phyloP scores from a whole-genome alignment of 1,140 invertebrate species.

The Ceratoteleas bidentatus region DNA sequence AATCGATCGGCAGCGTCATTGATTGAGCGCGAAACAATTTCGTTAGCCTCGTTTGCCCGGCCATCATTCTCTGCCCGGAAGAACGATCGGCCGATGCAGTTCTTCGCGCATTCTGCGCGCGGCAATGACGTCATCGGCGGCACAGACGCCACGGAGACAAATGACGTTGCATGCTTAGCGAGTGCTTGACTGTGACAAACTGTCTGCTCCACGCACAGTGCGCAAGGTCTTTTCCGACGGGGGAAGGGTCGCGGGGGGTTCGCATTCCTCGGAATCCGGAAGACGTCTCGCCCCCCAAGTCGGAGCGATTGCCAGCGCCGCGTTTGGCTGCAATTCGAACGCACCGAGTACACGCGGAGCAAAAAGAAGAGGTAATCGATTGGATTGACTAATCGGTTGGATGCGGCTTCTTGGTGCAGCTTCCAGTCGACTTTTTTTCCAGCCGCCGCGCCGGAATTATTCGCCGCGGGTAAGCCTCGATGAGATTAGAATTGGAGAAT shows the following conservation, averaged over 20 bases:
- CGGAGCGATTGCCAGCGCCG: constrained; percentile 16
- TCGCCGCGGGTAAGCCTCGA: constrained; percentile 26
- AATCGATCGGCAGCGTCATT: constrained; percentile 42
- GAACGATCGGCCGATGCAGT: constrained; percentile 26
- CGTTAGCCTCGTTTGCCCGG: constrained; percentile 51
- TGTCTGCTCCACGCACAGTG: constrained; percentile 64
- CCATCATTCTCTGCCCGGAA: constrained; percentile 47
- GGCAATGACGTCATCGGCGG: constrained; percentile 48
- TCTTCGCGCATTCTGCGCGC: constrained; percentile 71
- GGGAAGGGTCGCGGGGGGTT: constrained; percentile 26
- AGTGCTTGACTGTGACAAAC: constrained; percentile 80
- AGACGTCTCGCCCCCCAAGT: constrained; percentile 36
- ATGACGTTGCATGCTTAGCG: constrained; percentile 78
- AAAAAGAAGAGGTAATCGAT: constrained; percentile 57
- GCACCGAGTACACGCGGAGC: constrained; percentile 36
- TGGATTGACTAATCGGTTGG: constrained; percentile 62
- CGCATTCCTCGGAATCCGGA: constrained; percentile 66
- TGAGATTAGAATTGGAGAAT: constrained; percentile 53
- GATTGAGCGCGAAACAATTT: constrained; percentile 58
- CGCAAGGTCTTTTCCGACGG: constrained; percentile 42
- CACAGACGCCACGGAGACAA: constrained; percentile 68
- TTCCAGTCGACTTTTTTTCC: constrained; percentile 57
- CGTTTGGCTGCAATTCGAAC: constrained; percentile 16
- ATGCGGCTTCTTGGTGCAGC: constrained; percentile 55
- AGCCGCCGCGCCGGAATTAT: constrained; percentile 50